Evolutionary conservation across 1,140 invertebrate species (phyloP), one percentile per base, ranked within the genome.

Genomic region (Calycopis cecrops): DNA sequence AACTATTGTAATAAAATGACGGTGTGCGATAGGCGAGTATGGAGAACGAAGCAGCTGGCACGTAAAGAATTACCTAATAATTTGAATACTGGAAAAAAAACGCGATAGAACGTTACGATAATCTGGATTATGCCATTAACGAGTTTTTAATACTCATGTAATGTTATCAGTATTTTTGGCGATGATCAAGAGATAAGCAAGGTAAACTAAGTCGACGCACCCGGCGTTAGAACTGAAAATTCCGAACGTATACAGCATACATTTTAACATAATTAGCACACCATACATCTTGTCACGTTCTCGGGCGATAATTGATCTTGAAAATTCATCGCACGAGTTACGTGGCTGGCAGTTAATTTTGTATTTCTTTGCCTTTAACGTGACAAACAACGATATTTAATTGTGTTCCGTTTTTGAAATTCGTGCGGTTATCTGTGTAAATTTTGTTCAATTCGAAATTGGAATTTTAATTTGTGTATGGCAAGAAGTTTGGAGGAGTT

Each of bases 401-500:
- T 28, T 28, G 21, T 28, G 21, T 28, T 28, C 21, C 21, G 21
- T 28, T 28, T 28, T 28, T 28, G 21, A 28, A 40, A 40, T 40
- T 40, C 12, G 35, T 33, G 17, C 37, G 37, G 7, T 9, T 48
- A 11, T 12, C 47, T 34, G 47, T 55, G 47, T 21, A 35, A 52
- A 17, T 33, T 44, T 35, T 17, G 12, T 44, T 10, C 21, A 16
- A 16, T 53, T 54, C n/a, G 14, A 17, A 47, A 33, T 4, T 50
- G 7, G 9, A 17, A 42, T 12, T 16, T 14, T 16, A 16, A 16
- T 51, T 9, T 50, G 53, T 81, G 62, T 79, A 79, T 85, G 81
- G 81, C 81, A 60, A 80, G 56, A 59, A 77, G 48, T 49, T 56
- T 85, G 17, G 79, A 85, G 68, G 79, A 82, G 33, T 59, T 85